Base-by-base conservation (phyloP, 2,888 invertebrate genomes). In the Dynastes grantii region DNA sequence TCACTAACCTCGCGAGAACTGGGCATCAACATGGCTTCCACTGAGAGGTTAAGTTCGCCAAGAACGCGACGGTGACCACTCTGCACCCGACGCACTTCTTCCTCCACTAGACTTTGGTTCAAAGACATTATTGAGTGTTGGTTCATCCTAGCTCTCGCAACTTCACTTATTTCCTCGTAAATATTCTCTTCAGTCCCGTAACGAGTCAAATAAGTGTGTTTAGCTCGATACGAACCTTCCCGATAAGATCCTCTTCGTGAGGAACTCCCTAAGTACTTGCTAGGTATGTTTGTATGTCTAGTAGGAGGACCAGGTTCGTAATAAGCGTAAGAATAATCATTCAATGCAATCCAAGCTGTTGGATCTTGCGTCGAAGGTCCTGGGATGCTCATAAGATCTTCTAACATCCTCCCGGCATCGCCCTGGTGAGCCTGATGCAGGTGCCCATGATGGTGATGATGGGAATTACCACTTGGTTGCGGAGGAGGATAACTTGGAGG, bases 21-120 rank as follows among this genome's bases (percentile, higher is more conserved):
- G 85, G 96, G 96, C 96, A 96, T 97, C 82, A 97, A 89, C 96
- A 97, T 96, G 65, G 95, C 96, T 89, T 97, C 96, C 64, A 88
- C 95, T 84, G 96, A 95, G 80, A 97, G 91, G 90, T 96, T 96
- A 79, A 97, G 90, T 88, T 97, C 96, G 64, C 95, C 96, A 81
- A 97, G 91, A 83, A 96, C 95, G 86, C 95, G 91, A 84, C 94
- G 93, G 89, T 97, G 96, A 78, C 95, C 92, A 81, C 93, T 94
- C 88, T 96, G 96, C 71, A 97, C 96, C 82, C 95, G 91, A 75
- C 95, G 92, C 76, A 96, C 94, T 89, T 96, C 96, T 87, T 96
- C 96, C 86, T 95, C 95, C 53, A 96, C 93, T 78, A 95, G 91
- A 84, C 92, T 93, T 86, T 94, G 92, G 85, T 93, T 92, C 79